Conservation (phyloP, 2,888 invertebrate species). For the Sylvicola cinctus region DNA sequence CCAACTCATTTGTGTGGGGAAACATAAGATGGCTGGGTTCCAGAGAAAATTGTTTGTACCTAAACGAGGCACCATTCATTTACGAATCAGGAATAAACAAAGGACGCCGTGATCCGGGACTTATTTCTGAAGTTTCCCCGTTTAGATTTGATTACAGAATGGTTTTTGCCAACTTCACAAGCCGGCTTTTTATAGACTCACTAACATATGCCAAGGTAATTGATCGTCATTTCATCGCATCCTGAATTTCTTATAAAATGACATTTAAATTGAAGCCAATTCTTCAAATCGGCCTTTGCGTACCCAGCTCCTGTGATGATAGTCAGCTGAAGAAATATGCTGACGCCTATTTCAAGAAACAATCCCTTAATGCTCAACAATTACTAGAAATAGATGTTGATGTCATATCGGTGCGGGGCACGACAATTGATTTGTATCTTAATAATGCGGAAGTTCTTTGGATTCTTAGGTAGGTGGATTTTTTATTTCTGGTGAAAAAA, state of each 20-base stretch:
- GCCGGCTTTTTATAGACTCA: conserved; percentile 1
- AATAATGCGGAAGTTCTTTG: too few relatives aligned
- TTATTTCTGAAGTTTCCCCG: too few relatives aligned
- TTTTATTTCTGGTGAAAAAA: too few relatives aligned
- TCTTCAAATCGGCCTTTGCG: conserved; percentile 5
- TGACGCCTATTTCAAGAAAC: conserved; percentile 1
- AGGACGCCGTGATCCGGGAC: too few relatives aligned
- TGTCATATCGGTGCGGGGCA: background rate
- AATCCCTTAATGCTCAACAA: conserved; percentile 1
- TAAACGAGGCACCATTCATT: background rate
- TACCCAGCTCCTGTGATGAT: conserved; percentile 2
- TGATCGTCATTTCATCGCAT: background rate
- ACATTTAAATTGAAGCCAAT: conserved; percentile 1
- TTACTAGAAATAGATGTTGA: conserved; percentile 1
- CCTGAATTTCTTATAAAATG: too few relatives aligned
- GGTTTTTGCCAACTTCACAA: conserved; percentile 5
- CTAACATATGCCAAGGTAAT: background rate
- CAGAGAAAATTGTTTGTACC: conserved; percentile 1
- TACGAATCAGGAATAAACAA: too few relatives aligned
- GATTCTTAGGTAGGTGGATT: too few relatives aligned
- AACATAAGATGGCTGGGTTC: background rate
- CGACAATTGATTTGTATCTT: too few relatives aligned
- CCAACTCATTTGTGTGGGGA: conserved; percentile 1
- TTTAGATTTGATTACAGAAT: conserved; percentile 3
- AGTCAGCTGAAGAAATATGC: conserved; percentile 2